Percentiles rank a stretch among this genome's conserved stretches.
These are phyloP conservation scores for Geothlypis trichas DNA, from an alignment of 2,113 vertebrate genomes.

Conservation along the genomic window DNA sequence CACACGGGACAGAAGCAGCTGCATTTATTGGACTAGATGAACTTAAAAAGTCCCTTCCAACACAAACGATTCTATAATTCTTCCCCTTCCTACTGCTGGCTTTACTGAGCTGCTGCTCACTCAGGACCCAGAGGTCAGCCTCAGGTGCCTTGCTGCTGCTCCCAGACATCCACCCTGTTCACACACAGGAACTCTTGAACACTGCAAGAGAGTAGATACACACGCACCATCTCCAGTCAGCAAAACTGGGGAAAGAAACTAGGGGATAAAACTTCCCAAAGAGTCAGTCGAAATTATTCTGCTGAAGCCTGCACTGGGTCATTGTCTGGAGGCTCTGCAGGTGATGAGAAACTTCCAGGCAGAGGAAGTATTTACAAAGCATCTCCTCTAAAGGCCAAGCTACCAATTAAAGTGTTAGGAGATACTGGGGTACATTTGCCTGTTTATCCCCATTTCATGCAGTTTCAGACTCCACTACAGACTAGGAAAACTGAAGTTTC, in stretches of 20 bases:
- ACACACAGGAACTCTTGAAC: background rate
- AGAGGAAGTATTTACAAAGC: background rate
- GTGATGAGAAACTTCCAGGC: background rate
- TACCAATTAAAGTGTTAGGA: background rate
- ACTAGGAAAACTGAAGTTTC: background rate
- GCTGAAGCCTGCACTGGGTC: background rate
- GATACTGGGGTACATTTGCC: background rate
- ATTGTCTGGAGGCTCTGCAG: background rate
- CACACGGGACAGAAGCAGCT: background rate
- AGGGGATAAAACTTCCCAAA: background rate
- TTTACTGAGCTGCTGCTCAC: background rate
- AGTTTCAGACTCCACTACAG: background rate
- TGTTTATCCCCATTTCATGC: background rate
- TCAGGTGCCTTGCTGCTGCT: background rate
- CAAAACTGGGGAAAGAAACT: background rate
- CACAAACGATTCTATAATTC: background rate
- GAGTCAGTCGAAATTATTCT: background rate
- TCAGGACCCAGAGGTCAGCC: background rate
- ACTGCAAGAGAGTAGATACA: background rate
- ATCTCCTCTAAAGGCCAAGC: background rate
- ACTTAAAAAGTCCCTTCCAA: background rate
- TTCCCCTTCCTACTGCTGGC: background rate
- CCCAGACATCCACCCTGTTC: background rate
- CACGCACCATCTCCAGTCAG: background rate
- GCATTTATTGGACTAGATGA: background rate